Percentiles rank a stretch among this genome's conserved stretches.
Conservation (phyloP, 2,797 vertebrate species). For the Tiaroga cobitis region DNA sequence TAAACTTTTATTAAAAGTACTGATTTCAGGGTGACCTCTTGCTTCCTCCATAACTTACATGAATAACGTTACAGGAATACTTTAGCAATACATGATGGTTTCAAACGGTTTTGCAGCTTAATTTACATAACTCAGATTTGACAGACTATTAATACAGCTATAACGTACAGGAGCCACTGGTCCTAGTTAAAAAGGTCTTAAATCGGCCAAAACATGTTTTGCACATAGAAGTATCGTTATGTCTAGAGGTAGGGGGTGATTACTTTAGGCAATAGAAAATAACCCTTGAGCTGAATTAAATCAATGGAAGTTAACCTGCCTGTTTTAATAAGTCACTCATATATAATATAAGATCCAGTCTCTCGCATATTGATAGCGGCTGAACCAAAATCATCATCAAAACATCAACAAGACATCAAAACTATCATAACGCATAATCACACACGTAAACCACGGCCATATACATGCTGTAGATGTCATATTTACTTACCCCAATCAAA, state of each 20-base stretch:
- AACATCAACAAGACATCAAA: background rate
- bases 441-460: background rate
- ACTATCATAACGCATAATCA: background rate
- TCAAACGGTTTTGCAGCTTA: background rate
- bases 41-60: background rate
- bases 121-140: background rate
- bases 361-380: background rate
- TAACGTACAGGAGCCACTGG: no score
- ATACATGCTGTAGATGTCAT: background rate
- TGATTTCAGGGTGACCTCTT: background rate
- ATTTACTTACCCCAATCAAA: slow-evolving; percentile 88
- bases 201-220: background rate
- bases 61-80: no score
- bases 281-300: background rate
- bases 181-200: background rate
- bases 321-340: background rate
- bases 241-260: background rate
- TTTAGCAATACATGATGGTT: background rate
- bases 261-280: background rate
- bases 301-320: background rate
- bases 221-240: background rate
- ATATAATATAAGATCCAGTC: background rate
- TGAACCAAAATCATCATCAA: background rate
- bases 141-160: no score
- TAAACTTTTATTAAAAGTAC: background rate